Base-by-base conservation (phyloP, 1,140 invertebrate genomes). In the Caenorhabditis briggsae region DNA sequence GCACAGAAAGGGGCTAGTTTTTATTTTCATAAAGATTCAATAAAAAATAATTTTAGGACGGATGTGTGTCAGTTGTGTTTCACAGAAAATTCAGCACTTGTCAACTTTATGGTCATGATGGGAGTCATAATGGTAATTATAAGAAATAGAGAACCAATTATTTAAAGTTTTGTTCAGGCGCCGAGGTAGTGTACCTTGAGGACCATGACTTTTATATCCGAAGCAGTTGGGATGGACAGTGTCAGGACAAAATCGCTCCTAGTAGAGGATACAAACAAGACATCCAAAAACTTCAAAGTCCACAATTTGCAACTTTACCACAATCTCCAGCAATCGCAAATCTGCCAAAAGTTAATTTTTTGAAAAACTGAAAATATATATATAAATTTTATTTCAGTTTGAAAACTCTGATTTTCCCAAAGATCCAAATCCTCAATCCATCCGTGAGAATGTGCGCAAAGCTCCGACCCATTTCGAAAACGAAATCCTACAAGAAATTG, bases 71-170 rank as follows among this genome's bases (percentile, higher is more conserved):
- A 3, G 50, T 86, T 0, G 85, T 86, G 3, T 86, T 78, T 14
- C 85, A 86, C 43, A 41, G 82, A 65, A 70, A 86, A n/a, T 86
- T 86, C 59, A 50, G 20, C 16, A 86, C 85, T 23, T 86, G 85
- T 55, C 85, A 86, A 59, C 48, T 86, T 11, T 86, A 86, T 41
- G 74, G 74, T 16, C 85, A 86, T 46, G 46, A 46, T 18, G 55
- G 58, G 41, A 61, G 33, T 46, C 55, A 83, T 11, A 83, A 83
- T 33, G 82, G 82, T 83, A 41, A 8, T 41, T 82, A 16, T 7
- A 8, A 59, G 14, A 0, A 0, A 2, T n/a, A 2, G 5, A 33
- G 11, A 5, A 43, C 7, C 18, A 59, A 5, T n/a, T 58, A 33
- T 59, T 59, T 5, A 82, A 16, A 8, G 46, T 23, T 56, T n/a